These are phyloP conservation scores for Microcebus griseorufus DNA, from an alignment of 2,113 vertebrate species.

Conservation along the genomic window DNA sequence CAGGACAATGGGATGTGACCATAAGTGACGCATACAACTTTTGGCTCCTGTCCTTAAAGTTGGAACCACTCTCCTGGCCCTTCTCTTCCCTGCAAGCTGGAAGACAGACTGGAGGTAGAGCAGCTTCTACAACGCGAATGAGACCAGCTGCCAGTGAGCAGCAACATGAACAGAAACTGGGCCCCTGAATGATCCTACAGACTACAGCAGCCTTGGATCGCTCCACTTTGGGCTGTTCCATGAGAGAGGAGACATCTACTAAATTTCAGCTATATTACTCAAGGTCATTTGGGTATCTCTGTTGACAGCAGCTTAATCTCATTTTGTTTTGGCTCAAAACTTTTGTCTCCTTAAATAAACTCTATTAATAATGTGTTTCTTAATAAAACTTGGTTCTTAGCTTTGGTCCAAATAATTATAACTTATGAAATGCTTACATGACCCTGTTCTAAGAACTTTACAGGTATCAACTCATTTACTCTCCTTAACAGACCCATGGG, in stretches of 20 bases:
- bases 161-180: not conserved
- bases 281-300: not conserved
- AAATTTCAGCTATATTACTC: not conserved
- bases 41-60: not conserved
- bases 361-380: slow-evolving; percentile 1
- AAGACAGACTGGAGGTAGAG: not conserved
- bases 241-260: not conserved
- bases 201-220: not conserved
- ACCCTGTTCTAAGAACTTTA: not conserved
- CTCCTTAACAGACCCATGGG: not conserved
- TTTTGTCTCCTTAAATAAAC: slow-evolving; percentile 2
- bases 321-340: not conserved
- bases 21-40: not conserved
- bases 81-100: not conserved
- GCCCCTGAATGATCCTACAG: not conserved
- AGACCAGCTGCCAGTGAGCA: not conserved
- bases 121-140: not conserved
- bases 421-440: not conserved
- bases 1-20: not conserved
- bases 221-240: not conserved
- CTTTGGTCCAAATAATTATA: not conserved
- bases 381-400: not conserved
- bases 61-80: not conserved
- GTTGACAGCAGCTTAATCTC: not conserved
- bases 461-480: not conserved